Percentiles rank a stretch among this genome's conserved stretches.
These are phyloP conservation scores for Meganola albula DNA, from an alignment of 2,888 invertebrate species.

Conservation along the genomic window DNA sequence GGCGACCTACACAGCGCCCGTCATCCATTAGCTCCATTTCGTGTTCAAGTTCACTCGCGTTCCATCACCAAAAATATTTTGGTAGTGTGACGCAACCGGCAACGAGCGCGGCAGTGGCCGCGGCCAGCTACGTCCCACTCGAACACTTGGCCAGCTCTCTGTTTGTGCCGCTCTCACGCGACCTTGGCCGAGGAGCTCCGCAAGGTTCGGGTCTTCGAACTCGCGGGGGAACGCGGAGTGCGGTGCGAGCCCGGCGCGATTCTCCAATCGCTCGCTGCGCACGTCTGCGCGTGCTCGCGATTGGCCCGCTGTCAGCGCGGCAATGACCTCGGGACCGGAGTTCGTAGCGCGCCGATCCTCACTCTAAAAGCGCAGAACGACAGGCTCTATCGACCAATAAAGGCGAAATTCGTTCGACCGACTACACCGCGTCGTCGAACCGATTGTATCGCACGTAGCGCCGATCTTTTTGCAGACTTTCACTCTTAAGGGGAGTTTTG, in stretches of 20 bases:
- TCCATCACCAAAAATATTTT: slow-evolving; percentile 78
- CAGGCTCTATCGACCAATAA: slow-evolving; percentile 69
- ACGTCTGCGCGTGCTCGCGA: slow-evolving; percentile 66
- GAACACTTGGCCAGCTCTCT: slow-evolving; percentile 50
- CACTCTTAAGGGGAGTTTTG: slow-evolving; percentile 74
- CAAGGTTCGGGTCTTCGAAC: slow-evolving; percentile 92
- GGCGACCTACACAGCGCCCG: slow-evolving; percentile 62
- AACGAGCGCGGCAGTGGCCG: no score
- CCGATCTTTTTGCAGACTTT: slow-evolving; percentile 78
- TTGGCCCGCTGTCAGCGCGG: slow-evolving; percentile 79
- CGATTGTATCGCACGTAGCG: slow-evolving; percentile 74
- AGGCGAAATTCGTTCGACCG: slow-evolving; percentile 70
- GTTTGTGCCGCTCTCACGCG: slow-evolving; percentile 75
- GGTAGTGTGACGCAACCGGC: slow-evolving; percentile 73
- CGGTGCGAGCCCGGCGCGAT: slow-evolving; percentile 54
- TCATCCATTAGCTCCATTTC: slow-evolving; percentile 70
- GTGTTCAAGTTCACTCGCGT: slow-evolving; percentile 76
- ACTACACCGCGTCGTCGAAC: slow-evolving; percentile 48
- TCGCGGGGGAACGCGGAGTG: slow-evolving; percentile 58
- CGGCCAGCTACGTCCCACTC: slow-evolving; percentile 66
- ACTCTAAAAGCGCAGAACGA: slow-evolving; percentile 70
- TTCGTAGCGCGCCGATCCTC: slow-evolving; percentile 88
- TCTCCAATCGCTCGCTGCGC: slow-evolving; percentile 68
- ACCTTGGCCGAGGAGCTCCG: slow-evolving; percentile 91
- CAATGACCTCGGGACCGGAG: slow-evolving; percentile 91